A percentile compares a stretch with the other conserved stretches of the same genome.
Evolutionary conservation across 2,113 vertebrate species (phyloP).

Genomic region (Emydura subglobosa): DNA sequence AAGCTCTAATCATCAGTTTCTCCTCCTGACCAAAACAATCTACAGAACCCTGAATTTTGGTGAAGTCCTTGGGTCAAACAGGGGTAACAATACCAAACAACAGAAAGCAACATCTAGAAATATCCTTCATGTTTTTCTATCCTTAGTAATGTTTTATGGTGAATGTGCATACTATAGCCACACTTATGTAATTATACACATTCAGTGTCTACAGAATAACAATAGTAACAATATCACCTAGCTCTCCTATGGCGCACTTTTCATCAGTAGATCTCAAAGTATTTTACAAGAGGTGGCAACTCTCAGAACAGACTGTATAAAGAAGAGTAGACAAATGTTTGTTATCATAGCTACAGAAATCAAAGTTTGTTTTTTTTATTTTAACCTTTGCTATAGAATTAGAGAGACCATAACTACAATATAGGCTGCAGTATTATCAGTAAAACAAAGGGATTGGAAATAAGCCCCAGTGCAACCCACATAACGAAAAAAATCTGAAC

Average conservation of each 20-base stretch:
- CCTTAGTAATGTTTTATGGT: neutral
- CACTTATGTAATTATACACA: neutral
- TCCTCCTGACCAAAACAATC: neutral
- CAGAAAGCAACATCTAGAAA: neutral
- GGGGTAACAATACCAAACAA: neutral
- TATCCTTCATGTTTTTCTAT: neutral
- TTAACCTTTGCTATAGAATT: neutral
- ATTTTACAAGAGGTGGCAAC: neutral
- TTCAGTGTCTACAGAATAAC: neutral
- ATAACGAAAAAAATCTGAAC: neutral
- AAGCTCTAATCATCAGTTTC: neutral
- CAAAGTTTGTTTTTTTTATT: neutral
- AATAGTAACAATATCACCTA: neutral
- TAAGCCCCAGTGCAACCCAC: neutral
- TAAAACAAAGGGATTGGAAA: neutral
- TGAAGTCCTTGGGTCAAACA: neutral
- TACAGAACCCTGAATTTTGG: neutral
- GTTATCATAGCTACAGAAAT: neutral
- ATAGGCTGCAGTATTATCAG: fast-evolving
- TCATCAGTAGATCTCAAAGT: neutral
- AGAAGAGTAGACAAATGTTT: neutral
- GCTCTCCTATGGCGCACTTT: neutral
- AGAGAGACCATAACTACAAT: neutral
- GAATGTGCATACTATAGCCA: neutral
- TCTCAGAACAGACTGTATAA: neutral